Conservation (phyloP, 2,797 vertebrate genomes). For the Mycteria americana region DNA sequence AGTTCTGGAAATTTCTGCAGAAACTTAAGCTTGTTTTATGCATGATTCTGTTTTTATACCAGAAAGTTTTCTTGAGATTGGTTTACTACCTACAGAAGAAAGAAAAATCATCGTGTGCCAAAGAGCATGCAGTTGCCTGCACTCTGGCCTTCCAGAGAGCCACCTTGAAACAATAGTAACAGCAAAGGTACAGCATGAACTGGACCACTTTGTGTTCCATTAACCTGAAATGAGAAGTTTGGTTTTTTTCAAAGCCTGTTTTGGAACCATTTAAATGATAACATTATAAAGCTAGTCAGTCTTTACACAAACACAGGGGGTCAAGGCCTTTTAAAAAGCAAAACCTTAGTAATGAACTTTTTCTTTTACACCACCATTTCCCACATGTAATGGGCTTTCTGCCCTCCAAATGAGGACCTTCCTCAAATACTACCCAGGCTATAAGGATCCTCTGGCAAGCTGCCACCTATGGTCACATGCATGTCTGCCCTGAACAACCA, state of each 20-base stretch:
- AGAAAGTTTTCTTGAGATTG: neutral
- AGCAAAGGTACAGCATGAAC: slow-evolving; percentile 42
- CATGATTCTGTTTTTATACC: neutral
- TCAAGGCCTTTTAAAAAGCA: neutral
- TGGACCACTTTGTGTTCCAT: slow-evolving; percentile 17
- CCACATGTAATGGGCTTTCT: neutral
- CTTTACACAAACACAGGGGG: neutral
- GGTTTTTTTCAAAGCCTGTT: neutral
- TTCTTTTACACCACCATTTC: neutral
- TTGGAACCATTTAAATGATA: neutral
- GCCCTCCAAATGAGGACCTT: neutral
- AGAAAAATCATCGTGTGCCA: neutral
- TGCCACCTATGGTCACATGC: neutral
- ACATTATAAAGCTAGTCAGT: neutral
- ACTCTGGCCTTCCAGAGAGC: neutral
- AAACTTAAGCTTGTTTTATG: neutral
- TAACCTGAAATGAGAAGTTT: neutral
- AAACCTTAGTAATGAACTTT: neutral
- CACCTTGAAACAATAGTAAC: slow-evolving; percentile 33
- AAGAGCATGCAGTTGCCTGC: neutral
- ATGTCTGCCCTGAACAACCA: neutral
- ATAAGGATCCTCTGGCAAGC: neutral
- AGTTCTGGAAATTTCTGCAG: neutral
- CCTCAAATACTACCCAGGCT: neutral
- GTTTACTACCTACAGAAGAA: neutral